Conservation (phyloP, 2,888 invertebrate genomes). For the Hololepta plana region DNA sequence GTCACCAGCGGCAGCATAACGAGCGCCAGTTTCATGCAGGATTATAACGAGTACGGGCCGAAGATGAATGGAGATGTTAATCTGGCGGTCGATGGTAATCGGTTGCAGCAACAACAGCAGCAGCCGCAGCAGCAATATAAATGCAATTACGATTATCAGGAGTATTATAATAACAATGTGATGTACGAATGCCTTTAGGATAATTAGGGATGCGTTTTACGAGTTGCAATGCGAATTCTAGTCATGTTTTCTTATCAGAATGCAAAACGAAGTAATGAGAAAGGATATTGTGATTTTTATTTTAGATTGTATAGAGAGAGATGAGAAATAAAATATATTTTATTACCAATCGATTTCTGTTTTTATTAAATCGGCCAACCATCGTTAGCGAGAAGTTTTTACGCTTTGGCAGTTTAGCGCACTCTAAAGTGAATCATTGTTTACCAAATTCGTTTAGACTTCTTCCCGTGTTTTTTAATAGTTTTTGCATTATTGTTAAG, state of each 20-base stretch:
- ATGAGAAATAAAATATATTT: constrained; percentile 1
- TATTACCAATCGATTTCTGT: constrained; percentile 1
- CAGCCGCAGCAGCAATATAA: constrained; percentile 5
- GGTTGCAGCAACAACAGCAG: constrained; percentile 2
- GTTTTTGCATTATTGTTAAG: too few relatives aligned
- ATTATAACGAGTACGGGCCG: constrained; percentile 16
- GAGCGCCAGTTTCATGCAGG: constrained; percentile 28
- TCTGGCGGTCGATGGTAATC: constrained; percentile 3
- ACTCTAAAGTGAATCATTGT: too few relatives aligned
- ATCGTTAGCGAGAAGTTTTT: too few relatives aligned
- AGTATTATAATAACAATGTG: constrained; percentile 14
- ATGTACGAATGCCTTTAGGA: constrained; percentile 18
- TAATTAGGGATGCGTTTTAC: too few relatives aligned
- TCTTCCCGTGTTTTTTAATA: too few relatives aligned
- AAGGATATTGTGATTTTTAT: constrained; percentile 2
- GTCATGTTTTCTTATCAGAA: too few relatives aligned
- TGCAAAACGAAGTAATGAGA: constrained; percentile 1
- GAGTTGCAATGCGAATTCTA: too few relatives aligned
- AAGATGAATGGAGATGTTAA: constrained; percentile 6
- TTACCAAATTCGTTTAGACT: too few relatives aligned
- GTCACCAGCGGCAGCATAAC: constrained; percentile 27
- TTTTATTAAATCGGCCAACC: too few relatives aligned
- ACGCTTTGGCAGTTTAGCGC: too few relatives aligned
- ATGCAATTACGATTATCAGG: constrained; percentile 7
- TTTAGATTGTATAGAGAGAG: constrained; percentile 4